Evolutionary conservation across 2,888 invertebrate genomes (phyloP).

Genomic region (Tipula vernalis): DNA sequence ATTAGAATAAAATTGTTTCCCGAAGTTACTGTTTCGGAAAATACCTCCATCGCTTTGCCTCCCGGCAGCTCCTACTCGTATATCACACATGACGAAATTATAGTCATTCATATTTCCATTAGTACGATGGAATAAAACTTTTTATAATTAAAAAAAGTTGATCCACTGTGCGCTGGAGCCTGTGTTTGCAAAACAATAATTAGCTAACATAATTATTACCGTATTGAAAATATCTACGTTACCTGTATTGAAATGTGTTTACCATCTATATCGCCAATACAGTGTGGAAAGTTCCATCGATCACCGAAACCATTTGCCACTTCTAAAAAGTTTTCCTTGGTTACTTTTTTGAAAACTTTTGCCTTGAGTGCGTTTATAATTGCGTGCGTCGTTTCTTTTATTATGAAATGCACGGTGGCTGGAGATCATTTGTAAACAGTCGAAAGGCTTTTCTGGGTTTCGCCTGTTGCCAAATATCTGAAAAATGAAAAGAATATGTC

Average conservation of each 20-base stretch:
- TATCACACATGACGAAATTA: not conserved
- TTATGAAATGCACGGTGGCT: not conserved
- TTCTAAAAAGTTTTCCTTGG: not conserved
- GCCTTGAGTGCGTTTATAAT: not conserved
- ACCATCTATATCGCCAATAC: no score
- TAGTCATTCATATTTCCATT: not conserved
- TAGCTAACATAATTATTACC: not conserved
- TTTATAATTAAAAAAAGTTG: no score
- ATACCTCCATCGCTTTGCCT: no score
- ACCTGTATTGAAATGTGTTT: not conserved
- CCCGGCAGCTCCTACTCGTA: no score
- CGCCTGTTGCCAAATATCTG: not conserved
- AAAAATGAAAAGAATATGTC: not conserved
- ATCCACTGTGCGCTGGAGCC: not conserved
- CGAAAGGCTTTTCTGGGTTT: not conserved
- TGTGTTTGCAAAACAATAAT: not conserved
- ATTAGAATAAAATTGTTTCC: no score
- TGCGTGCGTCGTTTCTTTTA: not conserved
- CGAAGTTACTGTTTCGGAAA: no score
- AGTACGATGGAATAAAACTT: not conserved
- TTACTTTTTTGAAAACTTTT: not conserved
- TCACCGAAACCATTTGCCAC: no score
- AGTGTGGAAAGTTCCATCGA: not conserved
- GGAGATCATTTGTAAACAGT: not conserved
- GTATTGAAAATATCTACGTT: not conserved